Evolutionary conservation across 1,140 invertebrate genomes (phyloP), one percentile per base, ranked within the genome.

Genomic region (Ostrea edulis): DNA sequence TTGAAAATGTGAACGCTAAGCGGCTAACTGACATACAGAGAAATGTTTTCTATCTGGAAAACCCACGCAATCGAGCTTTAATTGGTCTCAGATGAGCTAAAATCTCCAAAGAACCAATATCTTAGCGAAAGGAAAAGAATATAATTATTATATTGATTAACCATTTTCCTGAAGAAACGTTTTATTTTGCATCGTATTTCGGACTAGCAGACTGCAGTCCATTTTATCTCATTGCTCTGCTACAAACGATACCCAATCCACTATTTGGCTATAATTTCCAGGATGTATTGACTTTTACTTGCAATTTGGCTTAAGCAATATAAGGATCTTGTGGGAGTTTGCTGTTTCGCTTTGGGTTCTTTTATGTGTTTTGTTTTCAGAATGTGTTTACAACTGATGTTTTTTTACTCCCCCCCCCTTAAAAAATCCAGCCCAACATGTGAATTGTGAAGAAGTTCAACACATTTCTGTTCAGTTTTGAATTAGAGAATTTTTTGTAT

Each of bases 71-170:
- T 44, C 35, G 35, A 44, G 35, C 35, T 44, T n/a, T 44, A 44
- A 44, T 44, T 1, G 1, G 35, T 2, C 35, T 2, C 35, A 44
- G 35, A 44, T 44, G 35, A 44, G 35, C 35, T 44, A 44, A 44
- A 44, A 44, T 44, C 5, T 44, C 35, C 35, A 44, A 77, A 71
- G 3, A 77, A 62, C 12, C 55, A 14, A 62, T 62, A 12, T 62
- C 25, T 77, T 35, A 4, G 2, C 25, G 8, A 25, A 11, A 77
- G 29, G 68, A 35, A 29, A 14, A 77, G 0, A 62, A 29, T 77
- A 25, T 35, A 77, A 17, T 77, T 29, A 77, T 77, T 77, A 77
- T 25, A 77, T 77, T 29, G 68, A 77, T 77, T 77, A 77, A 77
- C 22, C 9, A 77, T 77, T 77, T 77, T 29, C 25, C 29, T 71